Evolutionary conservation across 2,888 invertebrate species (phyloP).

Genomic region (Spodoptera exigua): DNA sequence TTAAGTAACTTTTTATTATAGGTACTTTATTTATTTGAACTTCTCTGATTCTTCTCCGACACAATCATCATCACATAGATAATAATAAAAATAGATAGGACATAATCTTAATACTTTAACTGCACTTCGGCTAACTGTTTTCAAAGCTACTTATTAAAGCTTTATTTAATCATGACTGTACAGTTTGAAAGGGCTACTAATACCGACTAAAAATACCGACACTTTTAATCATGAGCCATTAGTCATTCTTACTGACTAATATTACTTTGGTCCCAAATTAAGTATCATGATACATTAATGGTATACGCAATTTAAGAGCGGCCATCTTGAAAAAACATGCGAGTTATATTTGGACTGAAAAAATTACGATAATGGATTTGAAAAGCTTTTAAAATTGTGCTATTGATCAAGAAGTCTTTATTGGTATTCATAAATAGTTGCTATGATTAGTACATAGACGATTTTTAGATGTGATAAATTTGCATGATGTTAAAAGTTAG

Average conservation of each 20-base stretch:
- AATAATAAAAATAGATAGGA: too few relatives aligned
- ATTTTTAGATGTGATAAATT: too few relatives aligned
- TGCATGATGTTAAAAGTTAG: too few relatives aligned
- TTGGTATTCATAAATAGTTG: too few relatives aligned
- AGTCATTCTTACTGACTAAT: constrained; percentile 51
- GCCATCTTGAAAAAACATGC: constrained; percentile 46
- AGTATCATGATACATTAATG: constrained; percentile 41
- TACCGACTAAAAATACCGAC: constrained; percentile 35
- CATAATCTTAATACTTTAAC: too few relatives aligned
- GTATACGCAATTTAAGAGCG: constrained; percentile 42
- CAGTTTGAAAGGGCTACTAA: constrained; percentile 12
- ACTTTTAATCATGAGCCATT: constrained; percentile 40
- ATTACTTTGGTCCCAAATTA: constrained; percentile 31
- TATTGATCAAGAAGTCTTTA: too few relatives aligned
- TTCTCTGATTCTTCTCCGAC: too few relatives aligned
- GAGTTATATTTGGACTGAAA: constrained; percentile 23
- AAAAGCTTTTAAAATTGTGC: constrained; percentile 41
- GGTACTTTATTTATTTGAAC: too few relatives aligned
- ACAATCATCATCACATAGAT: too few relatives aligned
- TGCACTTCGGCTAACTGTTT: neutral
- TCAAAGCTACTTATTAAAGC: neutral
- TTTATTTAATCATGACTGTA: constrained; percentile 23
- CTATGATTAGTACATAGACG: too few relatives aligned
- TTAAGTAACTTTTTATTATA: too few relatives aligned
- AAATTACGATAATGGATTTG: constrained; percentile 15